Evolutionary conservation across 1,140 invertebrate species (phyloP).

Genomic region (Manduca sexta): DNA sequence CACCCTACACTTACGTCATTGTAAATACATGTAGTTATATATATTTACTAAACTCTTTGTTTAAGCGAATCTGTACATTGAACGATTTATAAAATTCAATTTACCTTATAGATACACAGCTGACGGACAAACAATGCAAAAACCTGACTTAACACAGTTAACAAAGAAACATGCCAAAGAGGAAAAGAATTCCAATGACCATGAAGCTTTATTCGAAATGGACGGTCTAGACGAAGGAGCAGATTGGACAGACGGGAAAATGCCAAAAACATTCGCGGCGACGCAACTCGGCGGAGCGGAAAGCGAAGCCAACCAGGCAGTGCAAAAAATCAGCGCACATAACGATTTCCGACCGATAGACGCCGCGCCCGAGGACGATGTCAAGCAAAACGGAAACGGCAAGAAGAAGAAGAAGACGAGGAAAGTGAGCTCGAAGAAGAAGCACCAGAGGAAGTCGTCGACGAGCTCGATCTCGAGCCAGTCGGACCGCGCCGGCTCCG

Average conservation of each 20-base stretch:
- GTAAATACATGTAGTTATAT: too few species aligned
- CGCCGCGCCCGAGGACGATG: constrained; percentile 53
- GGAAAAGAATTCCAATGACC: constrained; percentile 55
- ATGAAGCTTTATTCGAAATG: constrained; percentile 79
- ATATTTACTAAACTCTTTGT: too few species aligned
- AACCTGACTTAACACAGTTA: constrained; percentile 61
- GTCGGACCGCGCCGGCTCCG: constrained; percentile 58
- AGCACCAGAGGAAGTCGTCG: constrained; percentile 80
- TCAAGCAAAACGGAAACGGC: constrained; percentile 60
- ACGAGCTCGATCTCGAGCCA: constrained; percentile 71
- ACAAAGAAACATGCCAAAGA: constrained; percentile 57
- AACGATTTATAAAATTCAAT: constrained; percentile 2
- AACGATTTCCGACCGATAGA: constrained; percentile 77
- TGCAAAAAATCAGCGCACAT: constrained; percentile 73
- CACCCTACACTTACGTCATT: too few species aligned
- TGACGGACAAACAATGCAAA: constrained; percentile 65
- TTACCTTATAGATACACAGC: constrained; percentile 58
- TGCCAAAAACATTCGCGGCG: constrained; percentile 62
- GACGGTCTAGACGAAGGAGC: constrained; percentile 75
- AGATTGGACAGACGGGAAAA: constrained; percentile 43
- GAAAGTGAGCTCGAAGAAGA: constrained; percentile 85
- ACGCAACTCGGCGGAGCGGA: constrained; percentile 57
- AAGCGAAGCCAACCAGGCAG: constrained; percentile 61
- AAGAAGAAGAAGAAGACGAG: constrained; percentile 85
- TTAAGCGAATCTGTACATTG: background rate